Evolutionary conservation across 2,797 vertebrate species (phyloP).

Genomic region (Karalla daura): DNA sequence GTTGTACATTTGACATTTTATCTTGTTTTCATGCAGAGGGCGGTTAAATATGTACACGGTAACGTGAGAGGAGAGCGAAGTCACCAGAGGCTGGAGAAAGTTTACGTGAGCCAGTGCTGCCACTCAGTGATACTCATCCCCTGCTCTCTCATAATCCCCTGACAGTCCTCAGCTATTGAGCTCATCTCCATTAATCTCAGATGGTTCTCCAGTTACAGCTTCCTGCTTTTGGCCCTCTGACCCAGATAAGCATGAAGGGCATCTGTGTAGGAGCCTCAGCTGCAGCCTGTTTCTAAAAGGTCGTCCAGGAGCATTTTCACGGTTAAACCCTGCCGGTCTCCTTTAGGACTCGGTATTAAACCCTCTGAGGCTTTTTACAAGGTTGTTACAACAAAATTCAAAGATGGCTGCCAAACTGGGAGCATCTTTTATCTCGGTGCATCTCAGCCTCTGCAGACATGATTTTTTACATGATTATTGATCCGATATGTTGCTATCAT

Average conservation of each 20-base stretch:
- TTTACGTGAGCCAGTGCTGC: slow-evolving; percentile 26
- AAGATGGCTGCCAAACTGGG: neutral
- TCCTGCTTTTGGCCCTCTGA: slow-evolving; percentile 53
- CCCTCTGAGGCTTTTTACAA: neutral
- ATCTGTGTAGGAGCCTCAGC: neutral
- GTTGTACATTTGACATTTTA: neutral
- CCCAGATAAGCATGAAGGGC: slow-evolving; percentile 41
- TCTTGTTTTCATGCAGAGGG: neutral
- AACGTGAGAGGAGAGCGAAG: slow-evolving; percentile 9
- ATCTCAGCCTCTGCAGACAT: neutral
- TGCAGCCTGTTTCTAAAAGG: neutral
- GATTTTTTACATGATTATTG: neutral
- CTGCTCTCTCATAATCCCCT: slow-evolving; percentile 57
- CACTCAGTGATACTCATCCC: slow-evolving; percentile 26
- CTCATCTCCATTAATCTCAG: slow-evolving; percentile 64
- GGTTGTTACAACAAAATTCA: neutral
- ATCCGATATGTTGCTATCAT: neutral
- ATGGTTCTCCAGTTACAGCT: slow-evolving; percentile 46
- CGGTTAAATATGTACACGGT: neutral
- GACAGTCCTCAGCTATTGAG: slow-evolving; percentile 45
- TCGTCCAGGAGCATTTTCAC: neutral
- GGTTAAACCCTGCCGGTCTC: neutral
- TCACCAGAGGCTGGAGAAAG: slow-evolving; percentile 22
- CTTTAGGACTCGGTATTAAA: neutral
- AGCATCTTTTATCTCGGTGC: neutral